Conservation (phyloP, 2,797 vertebrate species). For the Chaetophractus vellerosus region DNA sequence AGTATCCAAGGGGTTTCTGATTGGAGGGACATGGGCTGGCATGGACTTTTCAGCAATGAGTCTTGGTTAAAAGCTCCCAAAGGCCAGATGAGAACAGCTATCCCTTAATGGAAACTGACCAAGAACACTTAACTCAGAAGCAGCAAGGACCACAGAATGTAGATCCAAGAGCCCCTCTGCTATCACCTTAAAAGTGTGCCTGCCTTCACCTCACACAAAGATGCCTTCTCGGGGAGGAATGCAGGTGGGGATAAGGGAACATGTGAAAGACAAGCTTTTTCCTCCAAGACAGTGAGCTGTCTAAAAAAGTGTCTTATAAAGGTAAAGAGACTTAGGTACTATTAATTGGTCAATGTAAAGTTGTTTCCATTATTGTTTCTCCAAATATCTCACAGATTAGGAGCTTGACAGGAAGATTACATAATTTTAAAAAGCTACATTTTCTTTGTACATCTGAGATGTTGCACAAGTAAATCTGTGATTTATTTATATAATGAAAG, state of each 20-base stretch:
- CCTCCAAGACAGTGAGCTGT: background rate
- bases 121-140: background rate
- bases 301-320: background rate
- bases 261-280: background rate
- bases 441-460: background rate
- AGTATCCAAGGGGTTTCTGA: background rate
- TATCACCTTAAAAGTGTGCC: background rate
- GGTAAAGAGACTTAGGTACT: background rate
- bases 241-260: background rate
- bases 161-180: background rate
- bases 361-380: background rate
- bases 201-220: background rate
- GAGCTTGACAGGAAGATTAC: background rate
- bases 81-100: background rate
- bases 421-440: background rate
- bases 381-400: background rate
- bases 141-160: background rate
- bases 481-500: background rate
- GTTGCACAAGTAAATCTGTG: background rate
- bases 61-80: background rate
- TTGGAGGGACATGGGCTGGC: background rate
- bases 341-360: background rate
- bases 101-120: background rate
- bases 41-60: background rate
- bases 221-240: background rate